These are phyloP conservation scores for Heterodera filipjevi DNA, from an alignment of 2,888 invertebrate species.

Conservation along the genomic window DNA sequence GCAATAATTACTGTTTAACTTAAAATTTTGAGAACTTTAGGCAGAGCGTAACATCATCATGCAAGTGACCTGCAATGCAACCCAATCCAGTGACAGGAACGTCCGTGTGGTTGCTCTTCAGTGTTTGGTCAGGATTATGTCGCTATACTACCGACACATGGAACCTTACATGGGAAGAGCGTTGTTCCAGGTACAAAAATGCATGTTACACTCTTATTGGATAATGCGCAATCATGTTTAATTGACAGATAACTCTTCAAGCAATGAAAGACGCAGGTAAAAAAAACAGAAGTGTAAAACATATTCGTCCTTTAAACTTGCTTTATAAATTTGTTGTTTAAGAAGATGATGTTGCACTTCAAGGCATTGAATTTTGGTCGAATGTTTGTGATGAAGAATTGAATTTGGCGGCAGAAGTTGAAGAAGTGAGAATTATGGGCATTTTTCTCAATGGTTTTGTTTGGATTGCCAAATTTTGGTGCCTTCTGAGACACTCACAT, in stretches of 20 bases:
- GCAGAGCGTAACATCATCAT: slow-evolving; percentile 94
- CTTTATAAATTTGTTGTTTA: slow-evolving; percentile 67
- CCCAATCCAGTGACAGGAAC: slow-evolving; percentile 86
- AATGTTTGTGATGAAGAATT: slow-evolving; percentile 99
- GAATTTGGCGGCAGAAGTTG: slow-evolving; percentile 88
- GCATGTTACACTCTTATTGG: too few relatives aligned
- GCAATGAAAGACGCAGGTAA: slow-evolving; percentile 80
- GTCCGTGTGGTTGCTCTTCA: slow-evolving; percentile 89
- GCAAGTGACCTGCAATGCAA: slow-evolving; percentile 99
- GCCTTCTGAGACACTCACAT: too few relatives aligned
- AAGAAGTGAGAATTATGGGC: slow-evolving; percentile 72
- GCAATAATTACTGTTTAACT: too few relatives aligned
- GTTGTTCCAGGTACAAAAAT: slow-evolving; percentile 76
- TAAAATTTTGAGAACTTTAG: neutral
- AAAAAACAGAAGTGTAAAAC: neutral
- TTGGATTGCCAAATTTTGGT: too few relatives aligned
- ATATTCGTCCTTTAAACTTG: too few relatives aligned
- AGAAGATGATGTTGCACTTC: slow-evolving; percentile 79
- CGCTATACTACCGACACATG: slow-evolving; percentile 97
- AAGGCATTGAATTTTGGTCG: slow-evolving; percentile 99
- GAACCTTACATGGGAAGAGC: slow-evolving; percentile 98
- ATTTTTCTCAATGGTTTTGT: neutral
- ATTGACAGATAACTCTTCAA: slow-evolving; percentile 82
- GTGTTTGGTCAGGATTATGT: slow-evolving; percentile 96
- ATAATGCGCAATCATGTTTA: neutral